Evolutionary conservation across 1,140 invertebrate genomes (phyloP).

Genomic region (Calliopsis andreniformis): DNA sequence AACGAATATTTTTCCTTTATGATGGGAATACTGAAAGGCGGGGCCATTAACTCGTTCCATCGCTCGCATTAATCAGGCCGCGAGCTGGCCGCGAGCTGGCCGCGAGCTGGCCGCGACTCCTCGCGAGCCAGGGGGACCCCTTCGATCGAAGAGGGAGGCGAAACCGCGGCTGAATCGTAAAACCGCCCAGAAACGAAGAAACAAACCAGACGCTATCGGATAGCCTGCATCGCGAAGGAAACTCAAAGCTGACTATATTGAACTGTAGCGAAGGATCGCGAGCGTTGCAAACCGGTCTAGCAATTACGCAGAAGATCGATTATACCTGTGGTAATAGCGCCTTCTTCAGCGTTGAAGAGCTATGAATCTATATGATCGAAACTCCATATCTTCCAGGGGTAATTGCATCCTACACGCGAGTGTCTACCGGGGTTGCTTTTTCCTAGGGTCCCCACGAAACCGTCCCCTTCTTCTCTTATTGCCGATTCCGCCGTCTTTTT

Average conservation of each 20-base stretch:
- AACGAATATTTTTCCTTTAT: conserved; percentile 49
- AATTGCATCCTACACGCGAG: conserved; percentile 51
- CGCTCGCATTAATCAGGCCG: conserved; percentile 56
- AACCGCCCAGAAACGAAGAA: background rate
- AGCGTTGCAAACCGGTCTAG: conserved; percentile 56
- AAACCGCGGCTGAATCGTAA: background rate
- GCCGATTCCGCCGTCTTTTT: background rate
- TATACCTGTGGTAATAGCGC: conserved; percentile 55
- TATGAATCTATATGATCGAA: conserved; percentile 45
- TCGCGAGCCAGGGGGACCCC: too few species aligned
- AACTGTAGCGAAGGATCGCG: conserved; percentile 48
- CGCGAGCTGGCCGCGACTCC: background rate
- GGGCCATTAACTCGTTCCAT: conserved; percentile 54
- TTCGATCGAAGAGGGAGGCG: background rate
- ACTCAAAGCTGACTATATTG: conserved; percentile 42
- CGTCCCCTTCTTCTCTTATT: background rate
- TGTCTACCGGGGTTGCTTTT: background rate
- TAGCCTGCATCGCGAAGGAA: conserved; percentile 19
- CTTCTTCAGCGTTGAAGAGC: conserved; percentile 18
- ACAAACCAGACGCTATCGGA: conserved; percentile 42
- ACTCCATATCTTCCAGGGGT: conserved; percentile 53
- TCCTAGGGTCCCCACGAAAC: background rate
- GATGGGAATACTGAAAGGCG: conserved; percentile 43
- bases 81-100: background rate
- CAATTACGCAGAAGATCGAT: conserved; percentile 63